Evolutionary conservation across 2,797 vertebrate species (phyloP).

Genomic region (Fringilla coelebs): DNA sequence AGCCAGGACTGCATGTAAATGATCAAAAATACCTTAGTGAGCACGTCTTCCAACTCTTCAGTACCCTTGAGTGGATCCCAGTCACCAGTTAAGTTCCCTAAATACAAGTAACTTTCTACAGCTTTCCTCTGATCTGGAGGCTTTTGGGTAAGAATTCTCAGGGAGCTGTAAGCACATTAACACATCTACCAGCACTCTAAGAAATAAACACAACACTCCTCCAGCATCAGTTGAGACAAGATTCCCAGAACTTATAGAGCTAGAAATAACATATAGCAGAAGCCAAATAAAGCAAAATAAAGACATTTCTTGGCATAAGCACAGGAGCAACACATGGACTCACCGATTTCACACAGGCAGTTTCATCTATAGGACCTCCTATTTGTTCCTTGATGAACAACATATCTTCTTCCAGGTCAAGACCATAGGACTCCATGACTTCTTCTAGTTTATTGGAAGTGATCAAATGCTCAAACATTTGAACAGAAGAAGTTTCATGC

Average conservation of each 20-base stretch:
- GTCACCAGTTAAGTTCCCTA: neutral
- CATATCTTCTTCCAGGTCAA: conserved; percentile 85
- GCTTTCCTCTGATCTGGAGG: neutral
- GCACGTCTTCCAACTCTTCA: neutral
- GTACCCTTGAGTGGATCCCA: neutral
- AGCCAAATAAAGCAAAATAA: neutral
- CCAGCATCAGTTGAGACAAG: neutral
- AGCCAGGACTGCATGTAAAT: neutral
- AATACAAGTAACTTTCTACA: neutral
- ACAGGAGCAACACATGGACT: neutral
- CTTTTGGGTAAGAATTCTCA: neutral
- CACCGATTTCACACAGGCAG: conserved; percentile 5
- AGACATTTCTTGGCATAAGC: neutral
- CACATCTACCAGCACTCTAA: neutral
- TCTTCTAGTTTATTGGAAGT: conserved; percentile 75
- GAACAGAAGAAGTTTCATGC: conserved; percentile 86
- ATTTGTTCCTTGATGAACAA: conserved; percentile 95
- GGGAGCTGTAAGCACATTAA: neutral
- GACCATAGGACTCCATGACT: conserved; percentile 80
- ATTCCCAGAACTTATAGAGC: neutral
- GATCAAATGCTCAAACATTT: conserved; percentile 93
- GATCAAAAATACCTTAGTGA: neutral
- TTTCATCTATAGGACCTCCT: conserved; percentile 74
- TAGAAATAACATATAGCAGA: neutral
- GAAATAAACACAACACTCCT: neutral